Evolutionary conservation across 2,888 invertebrate species (phyloP).

Genomic region (Athetis lepigone): DNA sequence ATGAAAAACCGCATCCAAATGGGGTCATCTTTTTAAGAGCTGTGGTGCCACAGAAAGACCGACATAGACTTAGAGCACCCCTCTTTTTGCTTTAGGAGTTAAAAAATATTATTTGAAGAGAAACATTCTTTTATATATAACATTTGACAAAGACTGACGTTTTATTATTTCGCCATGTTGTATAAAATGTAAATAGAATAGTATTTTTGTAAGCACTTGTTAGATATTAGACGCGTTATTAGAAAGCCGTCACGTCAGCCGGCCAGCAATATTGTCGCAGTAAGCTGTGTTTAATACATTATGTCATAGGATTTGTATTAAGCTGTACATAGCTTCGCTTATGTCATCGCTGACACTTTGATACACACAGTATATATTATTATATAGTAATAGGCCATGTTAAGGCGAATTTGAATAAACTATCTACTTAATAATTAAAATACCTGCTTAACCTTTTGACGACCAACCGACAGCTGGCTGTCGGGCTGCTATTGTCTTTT

Average conservation of each 20-base stretch:
- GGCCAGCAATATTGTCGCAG: constrained; percentile 27
- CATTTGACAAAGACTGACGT: not conserved
- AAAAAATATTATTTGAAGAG: not conserved
- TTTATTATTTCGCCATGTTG: constrained; percentile 4
- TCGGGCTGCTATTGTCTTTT: too few species aligned
- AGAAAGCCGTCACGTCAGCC: constrained; percentile 23
- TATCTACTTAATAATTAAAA: too few species aligned
- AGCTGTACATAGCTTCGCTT: constrained; percentile 29
- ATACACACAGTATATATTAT: constrained; percentile 10
- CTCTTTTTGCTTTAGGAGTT: too few species aligned
- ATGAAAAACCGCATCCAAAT: too few species aligned
- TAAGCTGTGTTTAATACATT: constrained; percentile 39
- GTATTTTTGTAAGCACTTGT: constrained; percentile 9
- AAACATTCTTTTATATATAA: not conserved
- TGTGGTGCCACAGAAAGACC: too few species aligned
- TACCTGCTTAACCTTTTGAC: too few species aligned
- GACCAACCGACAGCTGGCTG: too few species aligned
- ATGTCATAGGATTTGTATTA: constrained; percentile 30
- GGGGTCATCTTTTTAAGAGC: too few species aligned
- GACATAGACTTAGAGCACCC: too few species aligned
- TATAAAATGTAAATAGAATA: constrained; percentile 1
- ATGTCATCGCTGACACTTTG: constrained; percentile 19
- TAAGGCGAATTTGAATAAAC: too few species aligned
- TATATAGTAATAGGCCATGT: not conserved
- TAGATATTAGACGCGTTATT: constrained; percentile 37